Conservation (phyloP, 1,140 invertebrate species). For the Eulimnadia texana region DNA sequence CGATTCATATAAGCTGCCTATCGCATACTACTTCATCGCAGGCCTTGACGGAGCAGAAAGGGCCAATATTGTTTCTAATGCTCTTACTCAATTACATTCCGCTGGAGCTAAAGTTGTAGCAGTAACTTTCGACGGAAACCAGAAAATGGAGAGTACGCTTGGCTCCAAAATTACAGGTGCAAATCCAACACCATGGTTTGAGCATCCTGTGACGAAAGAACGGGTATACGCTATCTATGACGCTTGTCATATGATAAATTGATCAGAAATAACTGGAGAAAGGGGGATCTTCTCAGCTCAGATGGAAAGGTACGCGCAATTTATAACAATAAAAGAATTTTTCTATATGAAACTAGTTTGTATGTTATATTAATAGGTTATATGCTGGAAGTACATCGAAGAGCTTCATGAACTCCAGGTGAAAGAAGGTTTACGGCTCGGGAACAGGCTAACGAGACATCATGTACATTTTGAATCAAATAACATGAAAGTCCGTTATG, state of each 20-base stretch:
- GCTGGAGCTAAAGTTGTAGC: not conserved
- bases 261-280: not conserved
- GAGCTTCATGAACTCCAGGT: not conserved
- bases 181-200: not conserved
- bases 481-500: not conserved
- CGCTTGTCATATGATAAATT: not conserved
- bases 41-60: not conserved
- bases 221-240: not conserved
- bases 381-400: not conserved
- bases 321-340: not conserved
- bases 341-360: not conserved
- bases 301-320: not conserved
- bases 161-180: not conserved
- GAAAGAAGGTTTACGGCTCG: not conserved
- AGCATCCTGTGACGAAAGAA: not conserved
- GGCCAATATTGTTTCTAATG: not conserved
- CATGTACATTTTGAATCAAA: not conserved
- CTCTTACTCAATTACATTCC: not conserved
- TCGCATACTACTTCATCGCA: slow-evolving; percentile 9
- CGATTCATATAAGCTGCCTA: slow-evolving; percentile 6
- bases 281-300: not conserved
- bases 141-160: not conserved
- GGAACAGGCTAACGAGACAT: not conserved
- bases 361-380: not conserved
- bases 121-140: not conserved